Evolutionary conservation across 1,140 invertebrate genomes (phyloP), one percentile per base, ranked within the genome.

Genomic region (Chymomyza costata): DNA sequence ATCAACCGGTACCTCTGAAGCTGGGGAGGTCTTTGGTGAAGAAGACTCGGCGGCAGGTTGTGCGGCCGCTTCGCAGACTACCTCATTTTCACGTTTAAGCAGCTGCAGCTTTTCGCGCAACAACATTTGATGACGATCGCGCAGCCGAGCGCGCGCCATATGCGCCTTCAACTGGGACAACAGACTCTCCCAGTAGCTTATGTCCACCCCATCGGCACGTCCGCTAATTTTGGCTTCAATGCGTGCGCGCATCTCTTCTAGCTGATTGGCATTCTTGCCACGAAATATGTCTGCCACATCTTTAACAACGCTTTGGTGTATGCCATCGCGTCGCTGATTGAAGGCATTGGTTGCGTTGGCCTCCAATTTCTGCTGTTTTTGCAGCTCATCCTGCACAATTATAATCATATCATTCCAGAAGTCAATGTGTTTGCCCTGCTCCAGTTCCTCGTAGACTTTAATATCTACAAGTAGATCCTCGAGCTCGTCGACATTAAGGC

Each of bases 371-470:
- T 95, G 94, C 28, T 93, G 89, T 86, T 98, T 97, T 63, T 93
- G 90, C 31, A 99, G 86, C 87, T 99, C 97, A 86, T 98, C 97
- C 85, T 97, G 91, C 1, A 97, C 97, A 61, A 99, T 98, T 14
- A 96, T 95, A 28, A 94, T 94, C 63, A 99, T 95, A 85, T 99
- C 97, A 76, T 94, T 93, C 98, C 98, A 99, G 86, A 98, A 99
- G 78, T 95, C 92, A 15, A 93, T 88, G 87, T 99, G 97, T 70
- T 92, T 93, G 0, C 93, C 92, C 57, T 92, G 90, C 86, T 96
- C 95, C 53, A 95, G 83, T 86, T 95, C 93, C 76, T 94, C 93
- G 82, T 95, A 95, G 11, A 95, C 93, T 86, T 97, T 96, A 51
- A 99, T 99, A 86, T 99, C 98, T 71, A 96, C 97, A 2, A 99